Evolutionary conservation across 1,140 invertebrate genomes (phyloP), one percentile per base, ranked within the genome.

Genomic region (Cydia splendana): DNA sequence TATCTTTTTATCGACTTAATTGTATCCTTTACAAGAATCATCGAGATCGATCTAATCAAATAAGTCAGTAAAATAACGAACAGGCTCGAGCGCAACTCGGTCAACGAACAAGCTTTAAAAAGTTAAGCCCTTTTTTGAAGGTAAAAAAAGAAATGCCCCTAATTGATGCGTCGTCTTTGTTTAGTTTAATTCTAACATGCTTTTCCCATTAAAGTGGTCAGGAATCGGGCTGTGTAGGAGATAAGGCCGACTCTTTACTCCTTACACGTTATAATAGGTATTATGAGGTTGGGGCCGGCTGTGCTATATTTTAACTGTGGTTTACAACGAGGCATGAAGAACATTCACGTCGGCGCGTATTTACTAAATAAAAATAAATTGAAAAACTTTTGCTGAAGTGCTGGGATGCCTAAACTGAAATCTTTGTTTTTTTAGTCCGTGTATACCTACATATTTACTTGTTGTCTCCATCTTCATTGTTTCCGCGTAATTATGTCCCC

Each of bases 111-210:
- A 88, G 84, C 84, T 87, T 89, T 88, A 84, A 91, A 90, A 92
- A 88, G 82, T 89, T 89, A 86, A 90, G 85, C 84, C 91, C 86
- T 90, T 91, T 91, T 91, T 84, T 81, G 84, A 84, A 79, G 78
- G 81, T 87, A 89, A 91, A 88, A 89, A 78, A 53, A 80, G 77
- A 82, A 85, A 79, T 80, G 84, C 80, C 86, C 89, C 89, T 91
- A 91, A 91, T 93, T 91, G 91, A 93, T 93, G 91, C 91, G 89
- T 93, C 88, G 89, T 90, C 91, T 93, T 93, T 93, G 90, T 91
- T 93, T 93, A 93, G 91, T 91, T 93, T 91, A 93, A 93, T 91
- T 92, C 90, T 90, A 91, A 92, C 91, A 92, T 92, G 91, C 87
- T 92, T 92, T 92, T 92, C 90, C 91, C 91, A 92, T 92, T 92